Percentiles rank a stretch among this genome's conserved stretches.
These are phyloP conservation scores for Sarcophaga peregrina DNA, from an alignment of 1,140 invertebrate species.

Conservation along the genomic window DNA sequence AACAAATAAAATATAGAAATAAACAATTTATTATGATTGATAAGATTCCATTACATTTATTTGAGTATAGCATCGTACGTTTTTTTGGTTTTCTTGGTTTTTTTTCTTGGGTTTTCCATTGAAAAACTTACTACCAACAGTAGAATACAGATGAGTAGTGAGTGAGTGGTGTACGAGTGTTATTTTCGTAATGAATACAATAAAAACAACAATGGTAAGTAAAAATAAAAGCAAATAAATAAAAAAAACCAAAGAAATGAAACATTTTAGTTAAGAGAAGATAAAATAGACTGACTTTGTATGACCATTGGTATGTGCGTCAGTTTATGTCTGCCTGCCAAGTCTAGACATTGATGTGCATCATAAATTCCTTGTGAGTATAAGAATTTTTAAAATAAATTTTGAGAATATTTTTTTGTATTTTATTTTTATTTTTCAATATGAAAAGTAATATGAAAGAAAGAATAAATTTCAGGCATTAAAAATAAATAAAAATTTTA, in stretches of 20 bases:
- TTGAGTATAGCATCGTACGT: background rate
- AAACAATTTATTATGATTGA: slow-evolving; percentile 13
- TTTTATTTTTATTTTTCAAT: background rate
- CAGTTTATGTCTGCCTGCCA: background rate
- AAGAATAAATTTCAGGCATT: background rate
- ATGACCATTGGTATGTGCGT: too few relatives aligned
- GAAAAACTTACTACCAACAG: too few relatives aligned
- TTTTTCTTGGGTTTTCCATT: too few relatives aligned
- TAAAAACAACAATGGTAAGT: too few relatives aligned
- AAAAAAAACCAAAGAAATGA: too few relatives aligned
- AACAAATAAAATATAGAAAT: background rate
- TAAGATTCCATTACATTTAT: slow-evolving; percentile 6
- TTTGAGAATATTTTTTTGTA: slow-evolving; percentile 10
- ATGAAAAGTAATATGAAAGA: background rate
- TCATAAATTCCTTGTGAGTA: background rate
- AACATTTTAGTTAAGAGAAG: too few relatives aligned
- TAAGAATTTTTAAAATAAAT: background rate
- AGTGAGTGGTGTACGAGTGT: background rate
- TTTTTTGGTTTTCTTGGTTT: too few relatives aligned
- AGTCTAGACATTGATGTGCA: background rate
- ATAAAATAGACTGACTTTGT: too few relatives aligned
- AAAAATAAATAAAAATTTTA: background rate
- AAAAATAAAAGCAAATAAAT: too few relatives aligned
- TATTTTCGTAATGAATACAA: background rate
- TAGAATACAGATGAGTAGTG: too few relatives aligned